Conservation (phyloP, 2,113 vertebrate species). For the Hystrix brachyura region DNA sequence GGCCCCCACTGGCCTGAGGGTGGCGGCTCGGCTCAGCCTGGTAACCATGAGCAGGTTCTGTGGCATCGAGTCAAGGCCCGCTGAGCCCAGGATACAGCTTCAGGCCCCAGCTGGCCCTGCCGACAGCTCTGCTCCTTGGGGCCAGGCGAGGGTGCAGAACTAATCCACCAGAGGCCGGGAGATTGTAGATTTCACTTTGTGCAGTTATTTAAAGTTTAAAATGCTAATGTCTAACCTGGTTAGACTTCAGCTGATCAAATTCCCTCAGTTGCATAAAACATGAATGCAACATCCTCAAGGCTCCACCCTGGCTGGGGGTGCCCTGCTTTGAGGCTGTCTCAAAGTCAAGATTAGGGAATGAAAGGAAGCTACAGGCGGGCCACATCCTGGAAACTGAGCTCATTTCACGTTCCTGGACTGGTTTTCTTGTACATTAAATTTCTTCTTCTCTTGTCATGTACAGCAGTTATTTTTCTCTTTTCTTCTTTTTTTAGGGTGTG, state of each 20-base stretch:
- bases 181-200: slow-evolving; percentile 84
- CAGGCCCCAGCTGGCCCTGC: background rate
- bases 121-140: slow-evolving; percentile 82
- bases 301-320: background rate
- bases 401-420: rapidly evolving
- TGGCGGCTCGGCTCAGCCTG: background rate
- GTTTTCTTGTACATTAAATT: background rate
- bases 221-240: slow-evolving; percentile 87
- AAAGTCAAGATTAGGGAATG: background rate
- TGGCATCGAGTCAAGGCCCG: background rate
- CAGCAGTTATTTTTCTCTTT: too few relatives aligned
- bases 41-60: too few relatives aligned
- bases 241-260: slow-evolving; percentile 87
- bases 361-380: background rate
- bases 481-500: too few relatives aligned
- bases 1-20: background rate
- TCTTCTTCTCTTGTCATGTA: background rate
- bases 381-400: background rate
- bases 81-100: background rate
- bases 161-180: slow-evolving; percentile 85
- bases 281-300: slow-evolving; percentile 80
- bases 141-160: slow-evolving; percentile 84
- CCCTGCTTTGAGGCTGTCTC: slow-evolving; percentile 38
- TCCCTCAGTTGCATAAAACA: slow-evolving; percentile 88
- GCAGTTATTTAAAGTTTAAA: slow-evolving; percentile 89